Evolutionary conservation across 2,797 vertebrate genomes (phyloP).

Genomic region (Coccyzus lansbergi): DNA sequence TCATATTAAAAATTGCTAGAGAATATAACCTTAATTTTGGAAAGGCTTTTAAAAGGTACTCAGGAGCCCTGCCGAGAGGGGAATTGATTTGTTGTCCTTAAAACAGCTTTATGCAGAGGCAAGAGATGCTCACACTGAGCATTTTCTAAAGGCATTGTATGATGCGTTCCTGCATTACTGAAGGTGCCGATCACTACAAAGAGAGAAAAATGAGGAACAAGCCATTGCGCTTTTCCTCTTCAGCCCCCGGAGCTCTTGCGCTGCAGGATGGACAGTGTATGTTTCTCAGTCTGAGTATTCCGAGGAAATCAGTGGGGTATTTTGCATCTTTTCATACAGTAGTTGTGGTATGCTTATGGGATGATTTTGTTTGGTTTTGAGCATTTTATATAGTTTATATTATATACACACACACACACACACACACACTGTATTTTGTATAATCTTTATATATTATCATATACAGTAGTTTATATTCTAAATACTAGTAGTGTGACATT

Average conservation of each 20-base stretch:
- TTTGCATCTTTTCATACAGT: not conserved
- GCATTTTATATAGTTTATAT: not conserved
- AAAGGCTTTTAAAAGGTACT: constrained; percentile 33
- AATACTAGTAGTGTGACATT: not conserved
- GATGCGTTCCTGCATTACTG: not conserved
- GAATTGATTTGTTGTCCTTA: constrained; percentile 15
- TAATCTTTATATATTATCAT: not conserved
- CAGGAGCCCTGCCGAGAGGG: not conserved
- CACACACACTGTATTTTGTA: no score
- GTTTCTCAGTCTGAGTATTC: not conserved
- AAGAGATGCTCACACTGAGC: not conserved
- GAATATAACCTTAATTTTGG: constrained; percentile 18
- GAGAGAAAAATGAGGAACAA: not conserved
- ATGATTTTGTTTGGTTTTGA: not conserved
- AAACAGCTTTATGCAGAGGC: not conserved
- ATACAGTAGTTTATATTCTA: not conserved
- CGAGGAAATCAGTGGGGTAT: not conserved
- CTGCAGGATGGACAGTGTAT: not conserved
- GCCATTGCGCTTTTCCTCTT: not conserved
- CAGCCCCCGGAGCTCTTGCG: not conserved
- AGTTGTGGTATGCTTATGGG: not conserved
- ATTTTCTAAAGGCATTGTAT: not conserved
- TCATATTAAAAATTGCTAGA: constrained; percentile 26
- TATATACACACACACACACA: no score
- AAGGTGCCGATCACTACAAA: not conserved